Base-by-base conservation (phyloP, 1,140 invertebrate genomes). In the Bombus pyrosoma region DNA sequence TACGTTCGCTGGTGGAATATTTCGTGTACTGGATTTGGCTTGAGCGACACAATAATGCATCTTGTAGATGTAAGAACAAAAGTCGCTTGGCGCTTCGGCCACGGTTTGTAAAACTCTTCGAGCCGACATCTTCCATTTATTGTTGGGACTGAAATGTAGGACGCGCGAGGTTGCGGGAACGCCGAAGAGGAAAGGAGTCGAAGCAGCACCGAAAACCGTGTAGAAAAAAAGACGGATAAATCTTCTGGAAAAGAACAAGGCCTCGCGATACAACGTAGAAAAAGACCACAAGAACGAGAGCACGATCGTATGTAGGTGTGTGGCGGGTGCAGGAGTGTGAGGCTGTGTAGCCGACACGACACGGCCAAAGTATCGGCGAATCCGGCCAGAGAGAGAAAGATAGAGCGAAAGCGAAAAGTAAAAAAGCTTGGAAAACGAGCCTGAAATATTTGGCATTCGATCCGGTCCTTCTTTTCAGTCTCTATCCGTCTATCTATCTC, bases 401-500 rank as follows among this genome's bases (percentile, higher is more conserved):
- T 8, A 13, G 39, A 53, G 34, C 34, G 72, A 86, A 62, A 89
- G 82, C 47, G n/a, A 43, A 39, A 68, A 76, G 22, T 43, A 75
- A 89, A 89, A 90, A 83, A 88, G 80, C 62, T 77, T 80, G 73
- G 57, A 32, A 53, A 79, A 80, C 73, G 62, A 89, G 73, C 62
- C 77, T 78, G 81, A 87, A 90, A 89, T 81, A 89, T 90, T 89
- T 89, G 85, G 76, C 85, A 82, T 87, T 34, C 77, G 77, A 81
- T 86, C 82, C 43, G 12, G 57, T 34, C 75, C 82, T 81, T 83
- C 47, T 22, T 53, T 53, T 53, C 47, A 22, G 47, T 22, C 6
- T 53, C 84, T 89, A 72, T 72, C 22, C 76, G 66, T 73, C 57
- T 62, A 9, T 83, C 43, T 15, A 3, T 13, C 32, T 32, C 59